These are phyloP conservation scores for Cydia fagiglandana DNA, from an alignment of 1,140 invertebrate species.

Conservation along the genomic window DNA sequence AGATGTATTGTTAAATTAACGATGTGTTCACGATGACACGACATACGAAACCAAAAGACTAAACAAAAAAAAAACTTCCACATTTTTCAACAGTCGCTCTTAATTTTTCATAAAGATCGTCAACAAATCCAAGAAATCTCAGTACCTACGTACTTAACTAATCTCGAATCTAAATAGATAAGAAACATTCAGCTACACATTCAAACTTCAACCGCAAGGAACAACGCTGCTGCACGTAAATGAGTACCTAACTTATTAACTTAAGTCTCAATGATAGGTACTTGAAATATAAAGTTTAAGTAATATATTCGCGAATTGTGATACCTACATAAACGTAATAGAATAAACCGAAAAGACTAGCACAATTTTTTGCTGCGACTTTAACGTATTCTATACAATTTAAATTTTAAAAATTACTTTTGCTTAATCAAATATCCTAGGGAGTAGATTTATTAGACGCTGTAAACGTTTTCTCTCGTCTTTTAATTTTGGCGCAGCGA, in stretches of 20 bases:
- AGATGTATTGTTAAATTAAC: background rate
- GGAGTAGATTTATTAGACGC: slow-evolving; percentile 3
- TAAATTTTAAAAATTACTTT: slow-evolving; percentile 1
- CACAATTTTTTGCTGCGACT: background rate
- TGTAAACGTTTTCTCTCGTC: slow-evolving; percentile 39
- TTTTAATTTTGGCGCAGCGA: slow-evolving; percentile 61
- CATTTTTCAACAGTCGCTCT: too few species aligned
- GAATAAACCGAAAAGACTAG: background rate
- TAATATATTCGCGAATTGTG: background rate
- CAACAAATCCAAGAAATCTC: too few species aligned
- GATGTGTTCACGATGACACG: too few species aligned
- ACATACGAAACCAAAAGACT: too few species aligned
- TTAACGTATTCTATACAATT: background rate
- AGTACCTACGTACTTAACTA: too few species aligned
- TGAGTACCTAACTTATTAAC: background rate
- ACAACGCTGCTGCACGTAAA: background rate
- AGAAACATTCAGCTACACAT: slow-evolving; percentile 19
- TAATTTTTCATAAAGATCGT: too few species aligned
- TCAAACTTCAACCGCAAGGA: background rate
- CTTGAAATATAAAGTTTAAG: background rate
- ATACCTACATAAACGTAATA: background rate
- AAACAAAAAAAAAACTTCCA: too few species aligned
- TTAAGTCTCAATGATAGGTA: background rate
- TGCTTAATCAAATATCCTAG: slow-evolving; percentile 14
- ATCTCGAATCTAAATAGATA: background rate